Base-by-base conservation (phyloP, 2,113 vertebrate genomes). In the Misgurnus mizolepis region DNA sequence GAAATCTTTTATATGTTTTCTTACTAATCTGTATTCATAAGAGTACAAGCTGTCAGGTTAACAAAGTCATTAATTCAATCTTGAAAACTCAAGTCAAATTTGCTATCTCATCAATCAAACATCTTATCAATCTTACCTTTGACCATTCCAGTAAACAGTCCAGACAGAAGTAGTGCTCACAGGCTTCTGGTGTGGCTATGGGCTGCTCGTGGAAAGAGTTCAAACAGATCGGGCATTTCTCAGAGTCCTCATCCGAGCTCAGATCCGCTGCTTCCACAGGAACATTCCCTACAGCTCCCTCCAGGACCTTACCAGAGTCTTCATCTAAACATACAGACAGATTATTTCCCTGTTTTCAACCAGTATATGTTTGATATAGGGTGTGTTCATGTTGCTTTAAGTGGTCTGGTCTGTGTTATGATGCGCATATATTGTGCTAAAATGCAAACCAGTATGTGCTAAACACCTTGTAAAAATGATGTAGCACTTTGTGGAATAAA, bases 91-190 rank as follows among this genome's bases (percentile, higher is more conserved):
- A 15, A 58, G 55, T 47, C 10, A 47, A 0, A 47, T 47, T 6
- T 9, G 9, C 45, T 10, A 10, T 34, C 27, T 53, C 15, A 53
- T 50, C 49, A 50, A 50, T 50, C 11, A 34, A 34, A 34, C 2
- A 56, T 56, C 53, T 56, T 6, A 27, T 50, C 8, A 7, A 18
- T 50, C 93, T 87, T 77, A 99, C 98, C 94, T 96, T 99, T 10
- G 97, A 89, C 98, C 98, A 99, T 78, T 97, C 97, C 12, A 95
- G 86, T 0, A 99, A 97, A 86, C 98, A 99, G 87, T 99, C 98
- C 34, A 99, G 91, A 86, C 98, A 99, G 92, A 99, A 99, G 85
- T 96, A 97, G 87, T 99, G 97, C 82, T 93, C 89, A 71, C 98
- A 99, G 89, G 62, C 95, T 90, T 98, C 96, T 0, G 98, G 98